Base-by-base conservation (phyloP, 2,888 invertebrate species). In the Melanostoma mellinum region DNA sequence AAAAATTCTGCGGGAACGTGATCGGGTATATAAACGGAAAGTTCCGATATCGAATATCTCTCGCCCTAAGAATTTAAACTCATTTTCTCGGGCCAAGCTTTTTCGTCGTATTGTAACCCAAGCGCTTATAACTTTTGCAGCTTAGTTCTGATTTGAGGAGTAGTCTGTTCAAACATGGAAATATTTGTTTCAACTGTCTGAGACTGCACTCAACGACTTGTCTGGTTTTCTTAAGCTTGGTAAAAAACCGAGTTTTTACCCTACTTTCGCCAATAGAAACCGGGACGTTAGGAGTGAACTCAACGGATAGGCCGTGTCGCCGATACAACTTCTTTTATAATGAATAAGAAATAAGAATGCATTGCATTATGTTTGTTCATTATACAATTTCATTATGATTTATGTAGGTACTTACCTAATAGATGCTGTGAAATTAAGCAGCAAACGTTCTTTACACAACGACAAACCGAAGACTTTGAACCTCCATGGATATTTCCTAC, bases 191-290 rank as follows among this genome's bases (percentile, higher is more conserved):
- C 8, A 61, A 36, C 10, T 61, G 48, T 8, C 36, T 36, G 48
- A 61, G 44, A 10, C 44, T 60, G 8, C 48, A 61, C 36, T 61
- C 61, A 36, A 61, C 36, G 4, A 46, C 46, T 48, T 48, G 48
- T 8, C 48, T 20, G 6, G 30, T 32, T 50, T 30, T 50, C 3
- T 50, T 61, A 0, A 61, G 35, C 3, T 48, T 61, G 0, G 20
- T 6, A 3, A 48, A 6, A 36, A 61, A 61, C 10, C 58, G 53
- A 53, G n/a, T 53, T 33, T 56, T 56, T 10, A 38, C 38, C 30
- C 35, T 6, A 6, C 56, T 36, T 20, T 56, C 56, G 10, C 10
- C 8, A n/a, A 58, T 9, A 42, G 9, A 4, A 40, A 30, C 6
- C 6, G 58, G 58, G 42, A 58, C 40, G 32, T 58, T 58, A 6